These are phyloP conservation scores for Cetonia aurata DNA, from an alignment of 2,888 invertebrate species.

Conservation along the genomic window DNA sequence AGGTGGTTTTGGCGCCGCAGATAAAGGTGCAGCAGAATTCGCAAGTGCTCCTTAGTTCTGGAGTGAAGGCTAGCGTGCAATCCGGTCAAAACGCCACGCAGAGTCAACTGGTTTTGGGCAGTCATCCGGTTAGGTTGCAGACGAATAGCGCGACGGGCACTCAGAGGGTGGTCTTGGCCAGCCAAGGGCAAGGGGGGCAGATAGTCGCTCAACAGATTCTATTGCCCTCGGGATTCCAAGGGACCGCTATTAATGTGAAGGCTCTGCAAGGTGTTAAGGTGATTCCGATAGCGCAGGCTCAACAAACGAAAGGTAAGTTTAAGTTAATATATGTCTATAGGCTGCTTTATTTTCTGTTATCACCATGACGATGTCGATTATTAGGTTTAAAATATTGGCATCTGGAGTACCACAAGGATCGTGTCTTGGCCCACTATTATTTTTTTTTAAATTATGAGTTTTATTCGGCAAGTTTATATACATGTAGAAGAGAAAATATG, in stretches of 20 bases:
- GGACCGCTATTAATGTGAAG: slow-evolving; percentile 73
- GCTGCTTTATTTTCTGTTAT: background rate
- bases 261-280: slow-evolving; percentile 74
- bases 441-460: too few relatives aligned
- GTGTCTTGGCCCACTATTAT: too few relatives aligned
- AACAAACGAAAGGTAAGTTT: slow-evolving; percentile 61
- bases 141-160: slow-evolving; percentile 58
- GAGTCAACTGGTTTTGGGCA: slow-evolving; percentile 63
- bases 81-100: slow-evolving; percentile 53
- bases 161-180: slow-evolving; percentile 69
- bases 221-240: slow-evolving; percentile 73
- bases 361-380: too few relatives aligned
- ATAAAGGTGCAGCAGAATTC: slow-evolving; percentile 62
- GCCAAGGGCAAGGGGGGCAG: slow-evolving; percentile 69
- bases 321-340: slow-evolving; percentile 4
- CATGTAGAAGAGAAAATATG: too few relatives aligned
- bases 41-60: slow-evolving; percentile 61
- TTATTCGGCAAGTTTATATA: too few relatives aligned
- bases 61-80: slow-evolving; percentile 53
- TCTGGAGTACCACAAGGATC: too few relatives aligned
- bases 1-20: slow-evolving; percentile 62
- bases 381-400: too few relatives aligned
- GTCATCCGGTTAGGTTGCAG: slow-evolving; percentile 63
- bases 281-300: slow-evolving; percentile 69
- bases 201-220: slow-evolving; percentile 71